A percentile compares a stretch with the other conserved stretches of the same genome.
Evolutionary conservation across 2,797 vertebrate genomes (phyloP).

Genomic region (Poliocrania exsul): DNA sequence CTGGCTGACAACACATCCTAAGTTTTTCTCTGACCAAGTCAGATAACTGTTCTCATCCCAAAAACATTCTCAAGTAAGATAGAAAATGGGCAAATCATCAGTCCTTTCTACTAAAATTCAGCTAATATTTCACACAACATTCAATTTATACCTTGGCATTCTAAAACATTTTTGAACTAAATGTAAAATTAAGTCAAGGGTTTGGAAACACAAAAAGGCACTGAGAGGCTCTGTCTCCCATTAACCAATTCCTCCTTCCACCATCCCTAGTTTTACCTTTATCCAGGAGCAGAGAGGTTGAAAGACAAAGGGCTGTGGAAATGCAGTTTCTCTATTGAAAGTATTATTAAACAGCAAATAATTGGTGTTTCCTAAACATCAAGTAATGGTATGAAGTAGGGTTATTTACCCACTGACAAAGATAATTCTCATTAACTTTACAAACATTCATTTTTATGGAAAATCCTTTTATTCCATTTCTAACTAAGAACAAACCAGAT

Average conservation of each 20-base stretch:
- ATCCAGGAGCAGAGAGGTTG: not conserved
- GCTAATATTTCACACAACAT: not conserved
- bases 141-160: not conserved
- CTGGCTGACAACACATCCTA: not conserved
- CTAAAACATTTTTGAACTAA: not conserved
- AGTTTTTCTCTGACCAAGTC: not conserved
- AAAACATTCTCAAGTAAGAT: not conserved
- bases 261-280: not conserved
- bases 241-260: not conserved
- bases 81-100: not conserved
- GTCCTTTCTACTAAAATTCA: not conserved
- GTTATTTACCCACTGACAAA: not conserved
- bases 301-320: not conserved
- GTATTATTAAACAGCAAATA: not conserved
- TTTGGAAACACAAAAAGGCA: not conserved
- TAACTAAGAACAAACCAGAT: not conserved
- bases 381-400: not conserved
- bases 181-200: not conserved
- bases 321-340: not conserved
- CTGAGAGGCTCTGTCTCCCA: not conserved
- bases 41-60: not conserved
- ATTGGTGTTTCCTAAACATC: not conserved
- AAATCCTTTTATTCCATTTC: slow-evolving; percentile 11
- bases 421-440: not conserved
- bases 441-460: not conserved